phyloP scores from a whole-genome alignment of 2,888 invertebrate species.

The Flexamia atlantica region DNA sequence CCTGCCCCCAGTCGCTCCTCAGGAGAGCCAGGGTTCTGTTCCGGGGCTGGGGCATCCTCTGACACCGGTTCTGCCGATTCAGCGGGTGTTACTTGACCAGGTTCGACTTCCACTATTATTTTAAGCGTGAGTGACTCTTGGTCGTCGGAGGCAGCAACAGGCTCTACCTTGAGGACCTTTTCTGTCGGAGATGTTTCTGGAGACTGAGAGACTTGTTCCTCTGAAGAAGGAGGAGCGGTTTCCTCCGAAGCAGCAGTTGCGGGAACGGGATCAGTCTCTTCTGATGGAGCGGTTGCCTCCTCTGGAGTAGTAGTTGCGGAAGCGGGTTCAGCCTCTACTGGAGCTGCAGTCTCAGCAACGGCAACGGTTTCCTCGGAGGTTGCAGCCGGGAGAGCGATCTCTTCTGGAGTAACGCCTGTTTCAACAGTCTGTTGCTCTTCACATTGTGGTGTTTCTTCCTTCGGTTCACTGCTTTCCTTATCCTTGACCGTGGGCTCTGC shows the following conservation, averaged over 20 bases:
- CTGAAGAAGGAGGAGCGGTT: background rate
- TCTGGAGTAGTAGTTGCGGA: too few relatives aligned
- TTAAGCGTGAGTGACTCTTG: background rate
- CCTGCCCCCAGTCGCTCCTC: background rate
- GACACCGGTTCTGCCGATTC: background rate
- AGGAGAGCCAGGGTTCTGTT: background rate
- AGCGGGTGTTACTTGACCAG: background rate
- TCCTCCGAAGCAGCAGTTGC: background rate
- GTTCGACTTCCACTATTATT: slow-evolving; percentile 6
- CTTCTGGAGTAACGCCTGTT: background rate
- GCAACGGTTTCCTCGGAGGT: background rate
- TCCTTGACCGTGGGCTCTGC: background rate
- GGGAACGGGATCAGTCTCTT: background rate
- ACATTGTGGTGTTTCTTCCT: background rate
- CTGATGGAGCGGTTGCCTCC: background rate
- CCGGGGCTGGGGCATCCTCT: background rate
- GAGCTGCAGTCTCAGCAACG: background rate
- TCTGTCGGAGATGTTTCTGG: background rate
- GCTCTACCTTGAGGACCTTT: background rate
- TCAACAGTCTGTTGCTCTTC: background rate
- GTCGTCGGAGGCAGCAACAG: background rate
- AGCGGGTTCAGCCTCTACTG: too few relatives aligned
- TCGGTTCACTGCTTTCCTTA: background rate
- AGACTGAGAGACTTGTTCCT: background rate
- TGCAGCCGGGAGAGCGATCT: background rate